Conservation (phyloP, 2,113 vertebrate species). For the Urocitellus parryii region DNA sequence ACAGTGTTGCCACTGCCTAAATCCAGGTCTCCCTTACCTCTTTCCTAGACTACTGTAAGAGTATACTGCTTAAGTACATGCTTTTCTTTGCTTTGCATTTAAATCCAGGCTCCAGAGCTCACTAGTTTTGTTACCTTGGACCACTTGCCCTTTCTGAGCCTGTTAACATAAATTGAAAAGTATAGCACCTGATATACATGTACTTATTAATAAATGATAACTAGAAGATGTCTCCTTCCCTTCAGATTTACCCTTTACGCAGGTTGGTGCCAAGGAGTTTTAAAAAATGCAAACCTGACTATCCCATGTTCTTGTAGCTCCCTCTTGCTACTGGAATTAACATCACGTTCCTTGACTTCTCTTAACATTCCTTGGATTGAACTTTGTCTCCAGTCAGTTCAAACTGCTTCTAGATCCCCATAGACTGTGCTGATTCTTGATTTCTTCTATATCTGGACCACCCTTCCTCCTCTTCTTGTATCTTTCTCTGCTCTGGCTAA, state of each 20-base stretch:
- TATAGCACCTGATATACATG: neutral
- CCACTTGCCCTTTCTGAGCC: neutral
- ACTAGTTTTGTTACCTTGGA: neutral
- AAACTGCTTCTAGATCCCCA: neutral
- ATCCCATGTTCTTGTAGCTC: neutral
- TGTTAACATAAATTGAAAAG: neutral
- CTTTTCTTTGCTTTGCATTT: conserved; percentile 22
- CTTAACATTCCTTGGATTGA: neutral
- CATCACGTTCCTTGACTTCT: neutral
- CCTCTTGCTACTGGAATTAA: neutral
- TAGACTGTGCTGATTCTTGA: neutral
- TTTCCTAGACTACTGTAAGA: neutral
- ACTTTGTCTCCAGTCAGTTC: neutral
- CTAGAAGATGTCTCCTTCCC: neutral
- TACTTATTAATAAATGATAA: neutral
- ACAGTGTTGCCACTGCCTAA: neutral
- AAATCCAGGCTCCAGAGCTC: neutral
- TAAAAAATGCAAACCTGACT: neutral
- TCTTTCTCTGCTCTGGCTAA: conserved; percentile 27
- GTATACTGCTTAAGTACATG: neutral
- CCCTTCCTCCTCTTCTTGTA: neutral
- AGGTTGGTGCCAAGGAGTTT: neutral
- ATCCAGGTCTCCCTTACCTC: neutral
- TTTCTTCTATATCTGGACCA: neutral
- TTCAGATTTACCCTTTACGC: neutral